Percentiles rank a stretch among this genome's conserved stretches.
These are phyloP conservation scores for Coregonus suidteri DNA, from an alignment of 2,797 vertebrate species.

Conservation along the genomic window DNA sequence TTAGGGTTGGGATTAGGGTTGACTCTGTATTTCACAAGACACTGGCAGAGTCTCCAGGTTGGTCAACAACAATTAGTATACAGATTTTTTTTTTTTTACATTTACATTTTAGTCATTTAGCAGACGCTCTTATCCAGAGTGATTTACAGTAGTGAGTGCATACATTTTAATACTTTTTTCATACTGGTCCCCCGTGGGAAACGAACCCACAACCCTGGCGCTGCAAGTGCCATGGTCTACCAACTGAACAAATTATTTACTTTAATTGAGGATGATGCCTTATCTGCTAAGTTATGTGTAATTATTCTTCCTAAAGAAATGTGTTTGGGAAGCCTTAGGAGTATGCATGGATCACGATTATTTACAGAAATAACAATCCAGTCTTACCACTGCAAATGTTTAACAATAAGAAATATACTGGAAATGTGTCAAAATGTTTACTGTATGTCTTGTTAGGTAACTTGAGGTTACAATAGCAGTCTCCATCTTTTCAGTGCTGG, in stretches of 20 bases:
- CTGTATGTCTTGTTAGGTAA: not conserved
- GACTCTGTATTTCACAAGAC: slow-evolving; percentile 16
- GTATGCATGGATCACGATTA: not conserved
- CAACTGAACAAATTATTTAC: not conserved
- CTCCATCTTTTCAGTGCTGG: slow-evolving; percentile 15
- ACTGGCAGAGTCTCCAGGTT: slow-evolving; percentile 25
- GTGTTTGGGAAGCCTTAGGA: not conserved
- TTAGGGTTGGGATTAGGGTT: slow-evolving; percentile 10
- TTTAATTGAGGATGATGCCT: no score
- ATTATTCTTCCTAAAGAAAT: not conserved
- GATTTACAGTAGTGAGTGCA: no score
- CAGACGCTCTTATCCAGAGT: no score
- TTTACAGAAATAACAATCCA: not conserved
- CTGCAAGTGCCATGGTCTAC: no score
- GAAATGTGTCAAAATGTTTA: not conserved
- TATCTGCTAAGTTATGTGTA: not conserved
- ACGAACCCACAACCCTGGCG: no score
- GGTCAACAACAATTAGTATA: slow-evolving; percentile 25
- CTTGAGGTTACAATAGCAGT: not conserved
- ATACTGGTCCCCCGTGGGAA: no score
- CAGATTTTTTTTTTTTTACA: no score
- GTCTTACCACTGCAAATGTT: not conserved
- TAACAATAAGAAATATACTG: not conserved
- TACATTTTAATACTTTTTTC: no score
- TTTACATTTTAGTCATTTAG: no score